phyloP scores from a whole-genome alignment of 2,888 invertebrate species.

The Rhodophaea formosa region DNA sequence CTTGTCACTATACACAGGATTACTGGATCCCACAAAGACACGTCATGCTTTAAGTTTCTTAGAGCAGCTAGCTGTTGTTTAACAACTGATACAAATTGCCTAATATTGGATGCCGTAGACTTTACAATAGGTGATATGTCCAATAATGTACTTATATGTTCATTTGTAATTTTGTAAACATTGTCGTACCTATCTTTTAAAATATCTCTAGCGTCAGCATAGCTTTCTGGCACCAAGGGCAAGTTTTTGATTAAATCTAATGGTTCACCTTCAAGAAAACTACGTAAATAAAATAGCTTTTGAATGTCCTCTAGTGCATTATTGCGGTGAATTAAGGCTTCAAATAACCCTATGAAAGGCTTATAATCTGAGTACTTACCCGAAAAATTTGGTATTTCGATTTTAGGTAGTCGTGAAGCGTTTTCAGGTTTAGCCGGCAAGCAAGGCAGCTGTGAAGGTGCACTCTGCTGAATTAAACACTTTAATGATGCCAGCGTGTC shows the following conservation, averaged over 20 bases:
- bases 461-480: no score
- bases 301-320: background rate
- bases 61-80: background rate
- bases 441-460: no score
- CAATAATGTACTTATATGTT: background rate
- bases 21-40: no score
- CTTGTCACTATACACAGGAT: no score
- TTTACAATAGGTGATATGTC: background rate
- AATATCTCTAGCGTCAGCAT: background rate
- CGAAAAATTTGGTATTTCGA: no score
- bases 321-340: no score
- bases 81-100: background rate
- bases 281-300: slow-evolving; percentile 1
- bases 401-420: no score
- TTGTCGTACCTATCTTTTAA: background rate
- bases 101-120: background rate
- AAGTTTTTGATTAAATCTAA: no score
- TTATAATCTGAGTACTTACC: no score
- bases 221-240: background rate
- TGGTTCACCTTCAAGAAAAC: background rate
- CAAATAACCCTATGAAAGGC: no score
- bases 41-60: background rate
- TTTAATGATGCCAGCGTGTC: no score
- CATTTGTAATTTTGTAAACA: background rate
- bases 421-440: no score